Conservation (phyloP, 2,888 invertebrate genomes). For the Lagria hirta region DNA sequence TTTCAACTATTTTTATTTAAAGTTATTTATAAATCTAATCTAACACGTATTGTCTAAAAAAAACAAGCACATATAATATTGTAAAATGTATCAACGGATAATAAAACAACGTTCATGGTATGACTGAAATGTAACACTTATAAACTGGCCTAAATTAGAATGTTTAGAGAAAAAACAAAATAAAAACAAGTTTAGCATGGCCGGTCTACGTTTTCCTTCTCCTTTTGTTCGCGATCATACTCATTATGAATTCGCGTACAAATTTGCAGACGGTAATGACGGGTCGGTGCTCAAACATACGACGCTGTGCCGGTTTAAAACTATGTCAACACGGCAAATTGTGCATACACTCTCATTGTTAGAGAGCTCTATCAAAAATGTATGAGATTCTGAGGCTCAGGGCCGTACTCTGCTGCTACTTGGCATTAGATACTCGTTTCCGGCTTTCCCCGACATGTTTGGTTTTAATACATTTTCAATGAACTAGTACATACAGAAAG, state of each 20-base stretch:
- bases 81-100: too few relatives aligned
- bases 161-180: too few relatives aligned
- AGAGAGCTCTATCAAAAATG: constrained; percentile 52
- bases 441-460: constrained; percentile 44
- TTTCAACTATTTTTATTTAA: too few relatives aligned
- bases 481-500: constrained; percentile 50
- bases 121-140: too few relatives aligned
- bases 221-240: constrained; percentile 19
- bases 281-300: constrained; percentile 41
- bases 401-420: constrained; percentile 7
- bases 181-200: too few relatives aligned
- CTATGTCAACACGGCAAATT: constrained; percentile 56
- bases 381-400: constrained; percentile 46
- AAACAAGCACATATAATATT: too few relatives aligned
- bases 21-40: too few relatives aligned
- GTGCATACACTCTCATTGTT: constrained; percentile 54
- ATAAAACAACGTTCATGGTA: too few relatives aligned
- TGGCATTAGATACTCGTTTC: constrained; percentile 12
- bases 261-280: constrained; percentile 43
- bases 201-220: too few relatives aligned
- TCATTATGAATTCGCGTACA: constrained; percentile 43
- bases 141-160: too few relatives aligned
- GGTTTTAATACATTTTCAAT: constrained; percentile 55
- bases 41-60: too few relatives aligned
- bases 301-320: constrained; percentile 47